These are phyloP conservation scores for Scalopus aquaticus DNA, from an alignment of 2,113 vertebrate species.

Conservation along the genomic window DNA sequence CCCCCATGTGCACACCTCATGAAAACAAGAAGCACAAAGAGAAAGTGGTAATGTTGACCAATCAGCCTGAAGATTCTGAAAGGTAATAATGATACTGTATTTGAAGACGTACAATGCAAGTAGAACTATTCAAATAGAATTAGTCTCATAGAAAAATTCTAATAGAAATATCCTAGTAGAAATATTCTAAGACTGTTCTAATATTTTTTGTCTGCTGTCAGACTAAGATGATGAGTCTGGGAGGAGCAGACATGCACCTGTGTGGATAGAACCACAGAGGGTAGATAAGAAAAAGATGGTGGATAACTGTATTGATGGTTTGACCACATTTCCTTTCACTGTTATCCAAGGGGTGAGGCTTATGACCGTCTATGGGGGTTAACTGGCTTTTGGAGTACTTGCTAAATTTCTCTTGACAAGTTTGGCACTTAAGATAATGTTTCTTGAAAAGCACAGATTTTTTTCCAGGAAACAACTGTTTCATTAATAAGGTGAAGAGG, in stretches of 20 bases:
- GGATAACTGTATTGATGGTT: too few species aligned
- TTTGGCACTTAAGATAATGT: not conserved
- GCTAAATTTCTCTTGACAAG: not conserved
- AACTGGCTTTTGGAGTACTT: not conserved
- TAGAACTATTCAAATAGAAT: not conserved
- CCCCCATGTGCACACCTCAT: slow-evolving; percentile 45
- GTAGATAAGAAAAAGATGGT: not conserved
- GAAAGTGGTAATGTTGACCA: not conserved
- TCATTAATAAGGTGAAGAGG: not conserved
- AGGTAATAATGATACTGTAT: slow-evolving; percentile 74
- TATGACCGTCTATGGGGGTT: not conserved
- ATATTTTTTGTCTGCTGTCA: not conserved
- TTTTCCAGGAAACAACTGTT: not conserved
- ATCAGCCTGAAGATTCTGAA: slow-evolving; percentile 76
- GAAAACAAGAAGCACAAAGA: slow-evolving; percentile 7
- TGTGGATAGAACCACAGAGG: not conserved
- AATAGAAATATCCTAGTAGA: not conserved
- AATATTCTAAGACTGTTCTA: not conserved
- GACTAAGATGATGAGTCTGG: not conserved
- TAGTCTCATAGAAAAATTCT: not conserved
- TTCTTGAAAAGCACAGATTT: not conserved
- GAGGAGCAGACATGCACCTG: not conserved
- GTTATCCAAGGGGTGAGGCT: too few species aligned
- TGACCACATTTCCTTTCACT: not conserved
- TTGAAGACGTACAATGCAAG: not conserved